Base-by-base conservation (phyloP, 2,113 vertebrate species). In the Tetraodon nigroviridis region DNA sequence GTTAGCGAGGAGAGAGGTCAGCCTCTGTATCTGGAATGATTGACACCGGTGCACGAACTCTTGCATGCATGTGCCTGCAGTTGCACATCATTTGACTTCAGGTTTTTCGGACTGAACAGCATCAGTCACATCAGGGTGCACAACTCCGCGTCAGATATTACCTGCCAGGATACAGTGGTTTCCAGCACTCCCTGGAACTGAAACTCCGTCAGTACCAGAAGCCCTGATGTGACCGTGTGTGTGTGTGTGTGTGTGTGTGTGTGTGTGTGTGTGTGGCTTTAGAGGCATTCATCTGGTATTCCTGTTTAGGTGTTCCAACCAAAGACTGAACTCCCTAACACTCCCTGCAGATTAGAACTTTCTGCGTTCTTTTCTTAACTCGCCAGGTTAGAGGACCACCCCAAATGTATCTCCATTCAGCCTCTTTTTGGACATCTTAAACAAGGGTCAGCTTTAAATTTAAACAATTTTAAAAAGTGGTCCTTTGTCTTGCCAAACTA, bases 21-120 rank as follows among this genome's bases (percentile, higher is more conserved):
- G 29, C 37, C 20, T 58, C 53, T 63, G 59, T 81, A 80, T 80
- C 32, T 71, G 66, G 61, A 73, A 52, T 22, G 47, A 54, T 68
- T 76, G 69, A 61, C 62, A 71, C 45, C 42, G 22, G 18, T 53
- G 20, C 46, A 69, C 19, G 18, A 61, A 72, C 47, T 69, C 52
- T 6, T 57, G 72, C 54, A 41, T 41, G 56, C 54, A 46, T 10
- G 15, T 19, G 20, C 27, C 18, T 27, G 20, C 42, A 61, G 32
- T 14, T 18, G 7, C 20, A n/a, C 24, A 27, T n/a, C 51, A 2
- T 50, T 46, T 12, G 27, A 52, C 58, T 55, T 61, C 51, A 52
- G 15, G 15, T 46, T n/a, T n/a, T 16, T n/a, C 37, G 11, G 18
- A 1, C 32, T 10, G 32, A 37, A 11, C 32, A 37, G 32, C 32